These are phyloP conservation scores for Cydia splendana DNA, from an alignment of 1,140 invertebrate genomes.

Conservation along the genomic window DNA sequence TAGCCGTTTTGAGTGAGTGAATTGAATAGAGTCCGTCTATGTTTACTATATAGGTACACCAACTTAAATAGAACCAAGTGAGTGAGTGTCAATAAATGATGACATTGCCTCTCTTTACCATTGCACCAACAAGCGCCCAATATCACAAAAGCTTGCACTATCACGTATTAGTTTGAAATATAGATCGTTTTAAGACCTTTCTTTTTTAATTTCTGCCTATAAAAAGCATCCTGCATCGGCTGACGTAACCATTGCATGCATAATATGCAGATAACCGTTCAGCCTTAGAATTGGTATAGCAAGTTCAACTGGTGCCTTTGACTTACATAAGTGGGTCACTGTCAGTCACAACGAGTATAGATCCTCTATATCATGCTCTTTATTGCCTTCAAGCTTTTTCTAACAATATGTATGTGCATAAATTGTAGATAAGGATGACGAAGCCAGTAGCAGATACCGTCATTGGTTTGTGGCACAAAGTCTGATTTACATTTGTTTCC, in stretches of 20 bases:
- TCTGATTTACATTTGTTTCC: too few species aligned
- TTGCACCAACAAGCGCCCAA: too few species aligned
- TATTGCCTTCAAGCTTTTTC: constrained; percentile 8
- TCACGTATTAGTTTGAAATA: neutral
- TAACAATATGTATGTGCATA: neutral
- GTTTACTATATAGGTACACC: too few species aligned
- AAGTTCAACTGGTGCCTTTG: constrained; percentile 11
- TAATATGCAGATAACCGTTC: constrained; percentile 2
- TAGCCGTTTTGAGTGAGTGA: too few species aligned
- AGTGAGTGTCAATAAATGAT: too few species aligned
- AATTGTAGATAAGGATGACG: neutral
- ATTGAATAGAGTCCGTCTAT: too few species aligned
- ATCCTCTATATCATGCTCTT: neutral
- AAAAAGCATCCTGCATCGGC: neutral
- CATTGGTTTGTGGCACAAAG: too few species aligned
- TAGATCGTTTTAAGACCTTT: neutral
- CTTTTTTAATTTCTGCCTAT: neutral
- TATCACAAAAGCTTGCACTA: too few species aligned
- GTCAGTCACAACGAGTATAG: neutral
- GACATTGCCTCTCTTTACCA: too few species aligned
- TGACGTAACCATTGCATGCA: neutral
- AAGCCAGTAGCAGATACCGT: too few species aligned
- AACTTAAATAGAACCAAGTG: too few species aligned
- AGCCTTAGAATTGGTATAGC: constrained; percentile 8
- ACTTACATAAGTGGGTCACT: constrained; percentile 10